Base-by-base conservation (phyloP, 2,113 vertebrate genomes). In the Cervus canadensis region DNA sequence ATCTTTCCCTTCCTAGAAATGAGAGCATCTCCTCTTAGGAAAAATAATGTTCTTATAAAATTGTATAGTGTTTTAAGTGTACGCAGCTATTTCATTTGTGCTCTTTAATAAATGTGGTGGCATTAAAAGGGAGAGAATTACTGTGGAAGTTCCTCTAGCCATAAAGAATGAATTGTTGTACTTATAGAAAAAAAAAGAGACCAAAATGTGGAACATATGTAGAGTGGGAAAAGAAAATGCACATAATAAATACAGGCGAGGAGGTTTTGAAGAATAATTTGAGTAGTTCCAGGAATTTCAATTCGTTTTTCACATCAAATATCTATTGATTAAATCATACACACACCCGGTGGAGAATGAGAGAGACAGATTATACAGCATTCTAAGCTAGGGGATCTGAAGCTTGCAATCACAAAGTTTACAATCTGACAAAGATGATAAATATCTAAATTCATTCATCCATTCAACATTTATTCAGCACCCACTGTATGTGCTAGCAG, bases 41-140 rank as follows among this genome's bases (percentile, higher is more conserved):
- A 97, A 76, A 93, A 60, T 89, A 40, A 5, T 86, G 21, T 89
- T 83, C 25, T 94, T 94, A 79, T 95, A 64, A 95, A 97, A 96
- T 87, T 59, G 9, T 81, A 62, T 36, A 16, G 40, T 78, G 50
- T 52, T 83, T 45, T 93, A 91, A 79, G 4, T 81, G 13, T 78
- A 57, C 5, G 82, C 19, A 87, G n/a, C 28, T 92, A 95, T 89
- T 91, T 21, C 30, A 90, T 85, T 95, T 92, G 50, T 89, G 14
- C 28, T 96, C 36, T 87, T 89, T 89, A 78, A 82, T 93, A 87
- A 93, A 95, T 87, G 12, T 45, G 83, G 54, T 82, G 16, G 60
- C 23, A 93, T 91, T 67, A 43, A 93, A 95, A 83, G 11, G 19
- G 67, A 97, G 95, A 86, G 16, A 94, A 95, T 87, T 89, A 52